phyloP scores from a whole-genome alignment of 2,888 invertebrate genomes.

The Criorhina ranunculi region DNA sequence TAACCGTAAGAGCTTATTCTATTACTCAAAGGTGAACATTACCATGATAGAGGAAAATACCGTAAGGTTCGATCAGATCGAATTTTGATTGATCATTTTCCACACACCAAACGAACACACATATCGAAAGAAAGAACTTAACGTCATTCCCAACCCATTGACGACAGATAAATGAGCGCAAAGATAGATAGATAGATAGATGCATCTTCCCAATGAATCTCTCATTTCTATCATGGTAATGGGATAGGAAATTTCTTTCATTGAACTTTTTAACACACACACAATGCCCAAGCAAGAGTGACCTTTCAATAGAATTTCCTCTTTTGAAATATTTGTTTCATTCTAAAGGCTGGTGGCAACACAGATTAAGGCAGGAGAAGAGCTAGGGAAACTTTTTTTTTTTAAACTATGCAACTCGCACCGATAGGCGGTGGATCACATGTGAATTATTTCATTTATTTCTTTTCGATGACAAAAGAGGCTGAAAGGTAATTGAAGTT shows the following conservation, averaged over 20 bases:
- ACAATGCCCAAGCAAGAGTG: slow-evolving; percentile 28
- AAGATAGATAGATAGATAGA: slow-evolving; percentile 5
- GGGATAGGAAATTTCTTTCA: slow-evolving; percentile 41
- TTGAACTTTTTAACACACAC: slow-evolving; percentile 52
- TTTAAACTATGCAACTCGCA: background rate
- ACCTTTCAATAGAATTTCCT: slow-evolving; percentile 72
- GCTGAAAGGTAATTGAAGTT: slow-evolving; percentile 58
- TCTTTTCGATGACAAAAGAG: slow-evolving; percentile 57
- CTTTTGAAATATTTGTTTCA: slow-evolving; percentile 50
- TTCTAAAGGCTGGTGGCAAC: slow-evolving; percentile 21
- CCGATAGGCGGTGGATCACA: background rate
- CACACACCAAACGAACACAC: background rate
- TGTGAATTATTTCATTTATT: slow-evolving; percentile 61
- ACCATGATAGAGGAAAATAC: slow-evolving; percentile 31
- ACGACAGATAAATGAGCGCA: slow-evolving; percentile 53
- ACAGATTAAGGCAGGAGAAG: too few relatives aligned
- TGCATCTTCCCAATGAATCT: slow-evolving; percentile 11
- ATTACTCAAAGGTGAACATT: slow-evolving; percentile 34
- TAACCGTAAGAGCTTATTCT: slow-evolving; percentile 56
- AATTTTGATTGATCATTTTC: slow-evolving; percentile 66
- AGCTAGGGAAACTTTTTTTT: background rate
- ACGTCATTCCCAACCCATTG: slow-evolving; percentile 50
- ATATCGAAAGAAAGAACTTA: slow-evolving; percentile 34
- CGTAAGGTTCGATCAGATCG: slow-evolving; percentile 61
- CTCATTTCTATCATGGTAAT: slow-evolving; percentile 6